Conservation (phyloP, 1,140 invertebrate species). For the Conus ventricosus region DNA sequence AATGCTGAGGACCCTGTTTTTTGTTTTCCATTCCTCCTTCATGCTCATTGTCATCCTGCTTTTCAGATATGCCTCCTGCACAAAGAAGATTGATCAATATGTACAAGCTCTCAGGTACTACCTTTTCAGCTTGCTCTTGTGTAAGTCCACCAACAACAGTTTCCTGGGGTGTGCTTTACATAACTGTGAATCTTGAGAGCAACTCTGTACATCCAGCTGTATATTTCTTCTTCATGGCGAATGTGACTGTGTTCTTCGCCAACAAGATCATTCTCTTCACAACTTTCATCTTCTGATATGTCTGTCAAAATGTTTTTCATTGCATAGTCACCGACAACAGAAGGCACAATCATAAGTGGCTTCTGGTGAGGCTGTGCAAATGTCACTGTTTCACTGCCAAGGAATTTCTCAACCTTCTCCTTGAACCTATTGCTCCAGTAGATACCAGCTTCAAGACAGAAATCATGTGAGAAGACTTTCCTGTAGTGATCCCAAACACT, state of each 20-base stretch:
- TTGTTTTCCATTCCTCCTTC: not conserved
- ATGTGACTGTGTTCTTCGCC: too few relatives aligned
- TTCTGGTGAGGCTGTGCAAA: not conserved
- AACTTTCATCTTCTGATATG: not conserved
- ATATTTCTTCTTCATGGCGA: too few relatives aligned
- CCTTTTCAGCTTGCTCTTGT: too few relatives aligned
- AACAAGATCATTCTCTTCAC: not conserved
- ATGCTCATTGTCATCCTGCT: not conserved
- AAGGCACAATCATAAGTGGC: conserved; percentile 4
- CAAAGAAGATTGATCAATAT: too few relatives aligned
- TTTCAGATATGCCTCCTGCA: too few relatives aligned
- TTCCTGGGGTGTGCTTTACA: too few relatives aligned
- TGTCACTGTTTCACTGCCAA: not conserved
- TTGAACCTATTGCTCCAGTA: not conserved
- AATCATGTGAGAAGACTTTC: not conserved
- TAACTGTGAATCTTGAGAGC: too few relatives aligned
- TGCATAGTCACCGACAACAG: not conserved
- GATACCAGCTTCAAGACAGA: not conserved
- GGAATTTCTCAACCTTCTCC: conserved; percentile 6
- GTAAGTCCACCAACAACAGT: too few relatives aligned
- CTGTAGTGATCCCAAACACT: conserved; percentile 5
- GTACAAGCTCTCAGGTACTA: too few relatives aligned
- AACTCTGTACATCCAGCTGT: too few relatives aligned
- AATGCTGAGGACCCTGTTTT: conserved; percentile 1
- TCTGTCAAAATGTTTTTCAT: not conserved